Conservation (phyloP, 2,888 invertebrate genomes). For the Drosophila ochracea region DNA sequence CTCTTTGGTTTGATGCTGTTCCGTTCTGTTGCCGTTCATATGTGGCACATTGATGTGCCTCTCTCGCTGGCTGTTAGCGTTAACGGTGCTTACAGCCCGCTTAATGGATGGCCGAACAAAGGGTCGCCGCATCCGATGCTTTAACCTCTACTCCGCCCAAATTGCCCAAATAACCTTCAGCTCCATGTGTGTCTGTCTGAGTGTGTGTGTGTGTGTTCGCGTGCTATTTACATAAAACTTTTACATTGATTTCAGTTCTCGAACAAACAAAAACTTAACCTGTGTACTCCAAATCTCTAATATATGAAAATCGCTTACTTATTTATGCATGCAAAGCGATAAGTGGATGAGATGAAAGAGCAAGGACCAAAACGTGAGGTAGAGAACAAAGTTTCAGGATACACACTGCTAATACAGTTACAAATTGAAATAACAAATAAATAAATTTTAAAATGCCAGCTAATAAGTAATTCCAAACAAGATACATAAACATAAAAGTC, state of each 20-base stretch:
- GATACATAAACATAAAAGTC: background rate
- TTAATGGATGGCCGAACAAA: conserved; percentile 75
- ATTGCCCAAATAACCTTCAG: conserved; percentile 35
- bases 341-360: background rate
- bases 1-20: conserved; percentile 1
- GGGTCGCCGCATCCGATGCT: conserved; percentile 56
- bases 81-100: conserved; percentile 63
- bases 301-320: conserved; percentile 43
- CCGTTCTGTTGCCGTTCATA: background rate
- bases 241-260: conserved; percentile 51
- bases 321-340: conserved; percentile 49
- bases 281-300: conserved; percentile 13
- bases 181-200: conserved; percentile 4
- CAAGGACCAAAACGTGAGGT: background rate
- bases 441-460: background rate
- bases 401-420: background rate
- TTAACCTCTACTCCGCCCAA: conserved; percentile 12
- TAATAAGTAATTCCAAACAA: background rate
- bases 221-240: conserved; percentile 59
- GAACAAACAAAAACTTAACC: conserved; percentile 29
- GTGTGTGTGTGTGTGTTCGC: conserved; percentile 12
- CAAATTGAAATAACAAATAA: background rate
- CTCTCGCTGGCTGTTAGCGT: conserved; percentile 13
- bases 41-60: background rate
- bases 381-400: background rate